Base-by-base conservation (phyloP, 2,113 vertebrate species). In the Electrona antarctica region DNA sequence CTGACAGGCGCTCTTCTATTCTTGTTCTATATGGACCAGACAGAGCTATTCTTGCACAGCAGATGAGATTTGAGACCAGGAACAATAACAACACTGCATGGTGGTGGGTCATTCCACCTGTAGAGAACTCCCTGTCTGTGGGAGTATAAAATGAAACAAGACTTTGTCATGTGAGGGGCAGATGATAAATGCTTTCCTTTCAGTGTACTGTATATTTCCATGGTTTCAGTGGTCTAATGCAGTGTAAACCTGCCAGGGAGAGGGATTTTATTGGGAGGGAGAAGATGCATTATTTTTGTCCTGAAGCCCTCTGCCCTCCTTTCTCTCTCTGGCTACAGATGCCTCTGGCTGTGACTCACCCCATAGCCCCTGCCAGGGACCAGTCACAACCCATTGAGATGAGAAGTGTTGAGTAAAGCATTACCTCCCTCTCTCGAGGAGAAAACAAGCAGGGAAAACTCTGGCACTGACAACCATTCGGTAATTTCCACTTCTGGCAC, bases 401-500 rank as follows among this genome's bases (percentile, higher is more conserved):
- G 82, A 85, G 88, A 82, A 64, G 60, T 75, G 67, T 77, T 75
- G 79, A 86, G 77, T 70, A 76, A 85, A 79, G 79, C 85, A 80
- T 85, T 80, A 79, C 83, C 73, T 80, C 76, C 49, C 54, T 81
- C 80, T 77, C 66, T 79, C 60, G 58, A 52, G 69, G 67, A 82
- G 51, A 67, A 85, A 85, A 85, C 77, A 83, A 78, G 84, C 80
- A 83, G 78, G 82, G 72, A 81, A 73, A 83, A 74, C 50, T 78
- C 79, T 80, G 83, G 85, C 82, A 72, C 76, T 84, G 82, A 85
- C 80, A 87, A 51, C 57, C 64, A 60, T 14, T 51, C 78, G 60
- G 84, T 85, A 81, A 87, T 90, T 90, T 88, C 85, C 83, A 83
- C 87, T 88, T 85, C 82, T 88, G 85, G 85, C 87, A 84, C 81